Percentiles rank a stretch among this genome's conserved stretches.
Conservation (phyloP, 2,888 invertebrate genomes). For the Ariolimax columbianus region DNA sequence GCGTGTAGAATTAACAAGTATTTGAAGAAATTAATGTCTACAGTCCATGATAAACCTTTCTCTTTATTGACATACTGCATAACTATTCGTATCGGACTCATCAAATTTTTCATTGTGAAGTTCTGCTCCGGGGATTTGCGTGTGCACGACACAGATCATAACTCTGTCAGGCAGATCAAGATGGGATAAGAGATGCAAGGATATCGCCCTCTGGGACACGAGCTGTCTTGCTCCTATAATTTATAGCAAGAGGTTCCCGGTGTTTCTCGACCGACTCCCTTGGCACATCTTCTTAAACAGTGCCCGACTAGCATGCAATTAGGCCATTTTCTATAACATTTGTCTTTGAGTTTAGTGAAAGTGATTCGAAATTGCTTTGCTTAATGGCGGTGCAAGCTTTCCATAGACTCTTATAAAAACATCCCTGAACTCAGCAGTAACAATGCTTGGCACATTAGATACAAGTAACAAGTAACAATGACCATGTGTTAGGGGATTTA, state of each 20-base stretch:
- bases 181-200: background rate
- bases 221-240: background rate
- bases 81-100: background rate
- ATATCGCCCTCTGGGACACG: background rate
- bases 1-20: too few species aligned
- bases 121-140: background rate
- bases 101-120: background rate
- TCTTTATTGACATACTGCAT: background rate
- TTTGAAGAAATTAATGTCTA: too few species aligned
- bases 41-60: background rate
- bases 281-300: background rate
- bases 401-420: too few species aligned
- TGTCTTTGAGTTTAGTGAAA: background rate
- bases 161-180: background rate
- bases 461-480: too few species aligned
- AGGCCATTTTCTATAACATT: background rate
- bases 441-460: too few species aligned
- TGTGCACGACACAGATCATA: constrained; percentile 6
- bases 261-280: background rate
- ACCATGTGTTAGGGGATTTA: too few species aligned
- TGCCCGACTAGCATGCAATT: background rate
- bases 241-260: background rate
- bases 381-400: background rate
- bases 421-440: too few species aligned
- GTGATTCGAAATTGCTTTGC: background rate